phyloP scores from a whole-genome alignment of 1,140 invertebrate species.

The Philopotamus ludificatus region DNA sequence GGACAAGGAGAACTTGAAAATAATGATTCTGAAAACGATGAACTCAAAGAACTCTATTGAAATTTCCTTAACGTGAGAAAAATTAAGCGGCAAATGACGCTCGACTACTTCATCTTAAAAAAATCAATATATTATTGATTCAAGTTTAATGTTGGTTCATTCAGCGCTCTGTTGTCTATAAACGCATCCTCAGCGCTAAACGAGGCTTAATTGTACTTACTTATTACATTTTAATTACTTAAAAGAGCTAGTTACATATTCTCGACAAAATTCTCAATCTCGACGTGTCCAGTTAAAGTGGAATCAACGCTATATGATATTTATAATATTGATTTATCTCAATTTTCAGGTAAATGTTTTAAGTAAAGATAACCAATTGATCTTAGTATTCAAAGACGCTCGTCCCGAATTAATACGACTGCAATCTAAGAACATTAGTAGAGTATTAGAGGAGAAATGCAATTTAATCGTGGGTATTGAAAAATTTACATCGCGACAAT shows the following conservation, averaged over 20 bases:
- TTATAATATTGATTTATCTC: not conserved
- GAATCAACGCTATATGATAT: not conserved
- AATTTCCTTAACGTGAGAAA: no score
- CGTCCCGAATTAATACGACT: slow-evolving; percentile 69
- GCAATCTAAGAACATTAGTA: slow-evolving; percentile 63
- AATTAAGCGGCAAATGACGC: no score
- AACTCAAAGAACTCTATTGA: no score
- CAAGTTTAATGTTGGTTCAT: no score
- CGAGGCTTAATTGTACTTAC: no score
- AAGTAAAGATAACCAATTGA: slow-evolving; percentile 67
- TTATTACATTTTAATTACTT: not conserved
- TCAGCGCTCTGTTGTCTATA: no score
- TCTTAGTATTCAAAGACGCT: slow-evolving; percentile 73
- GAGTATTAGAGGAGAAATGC: slow-evolving; percentile 71
- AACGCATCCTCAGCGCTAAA: no score
- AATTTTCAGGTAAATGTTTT: slow-evolving; percentile 51
- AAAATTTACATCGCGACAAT: slow-evolving; percentile 69
- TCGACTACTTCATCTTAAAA: no score
- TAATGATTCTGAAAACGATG: no score
- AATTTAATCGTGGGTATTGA: slow-evolving; percentile 76
- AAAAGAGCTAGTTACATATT: not conserved
- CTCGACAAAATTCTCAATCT: not conserved
- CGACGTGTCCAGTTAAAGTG: not conserved
- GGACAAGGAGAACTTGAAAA: no score
- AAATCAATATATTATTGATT: no score